Conservation (phyloP, 2,797 vertebrate species). For the Masticophis lateralis region DNA sequence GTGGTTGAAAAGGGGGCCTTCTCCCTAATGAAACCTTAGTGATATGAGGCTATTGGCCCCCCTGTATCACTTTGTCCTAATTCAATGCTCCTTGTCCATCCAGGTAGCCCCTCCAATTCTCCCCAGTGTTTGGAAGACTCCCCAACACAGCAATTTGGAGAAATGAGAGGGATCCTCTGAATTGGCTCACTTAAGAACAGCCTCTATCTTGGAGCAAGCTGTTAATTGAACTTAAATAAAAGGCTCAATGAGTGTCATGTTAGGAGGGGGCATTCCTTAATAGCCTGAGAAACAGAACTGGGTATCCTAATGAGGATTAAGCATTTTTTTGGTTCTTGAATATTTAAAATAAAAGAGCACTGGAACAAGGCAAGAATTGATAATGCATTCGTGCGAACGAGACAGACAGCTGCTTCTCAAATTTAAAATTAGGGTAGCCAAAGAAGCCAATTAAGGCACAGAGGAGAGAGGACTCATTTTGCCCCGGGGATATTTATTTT, state of each 20-base stretch:
- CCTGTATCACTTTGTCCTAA: too few species aligned
- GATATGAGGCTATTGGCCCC: neutral
- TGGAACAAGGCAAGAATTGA: fast-evolving
- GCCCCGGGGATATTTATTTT: neutral
- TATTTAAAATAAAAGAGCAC: neutral
- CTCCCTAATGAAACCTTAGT: neutral
- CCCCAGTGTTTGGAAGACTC: neutral
- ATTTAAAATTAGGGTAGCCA: neutral
- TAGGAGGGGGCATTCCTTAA: neutral
- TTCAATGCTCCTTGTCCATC: neutral
- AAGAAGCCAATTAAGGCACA: fast-evolving
- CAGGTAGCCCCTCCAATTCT: neutral
- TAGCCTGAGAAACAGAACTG: neutral
- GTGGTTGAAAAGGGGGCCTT: neutral
- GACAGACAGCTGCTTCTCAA: neutral
- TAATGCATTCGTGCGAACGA: neutral
- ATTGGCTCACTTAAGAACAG: constrained; percentile 15
- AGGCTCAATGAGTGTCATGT: constrained; percentile 24
- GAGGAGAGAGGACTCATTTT: neutral
- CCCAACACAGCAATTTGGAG: neutral
- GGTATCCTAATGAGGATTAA: constrained; percentile 11
- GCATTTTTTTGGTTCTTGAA: neutral
- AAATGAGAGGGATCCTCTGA: constrained; percentile 10
- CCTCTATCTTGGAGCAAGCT: constrained; percentile 20
- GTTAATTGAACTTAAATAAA: constrained; percentile 33